Percentiles rank a stretch among this genome's conserved stretches.
Evolutionary conservation across 1,140 invertebrate genomes (phyloP).

Genomic region (Nasonia longicornis): DNA sequence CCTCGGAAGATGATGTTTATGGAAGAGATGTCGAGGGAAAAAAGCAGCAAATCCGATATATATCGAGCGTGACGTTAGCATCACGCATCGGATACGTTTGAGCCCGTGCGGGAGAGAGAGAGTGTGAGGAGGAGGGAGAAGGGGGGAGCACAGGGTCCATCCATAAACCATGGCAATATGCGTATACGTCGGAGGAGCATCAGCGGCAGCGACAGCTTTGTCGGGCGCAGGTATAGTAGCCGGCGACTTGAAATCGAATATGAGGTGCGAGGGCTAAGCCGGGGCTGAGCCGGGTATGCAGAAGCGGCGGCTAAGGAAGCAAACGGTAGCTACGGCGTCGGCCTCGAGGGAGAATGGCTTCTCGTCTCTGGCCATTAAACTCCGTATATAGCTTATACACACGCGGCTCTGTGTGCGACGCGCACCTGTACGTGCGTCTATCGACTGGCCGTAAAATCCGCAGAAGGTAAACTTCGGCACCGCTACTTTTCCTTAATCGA

Average conservation of each 20-base stretch:
- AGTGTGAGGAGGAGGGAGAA: too few species aligned
- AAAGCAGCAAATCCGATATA: neutral
- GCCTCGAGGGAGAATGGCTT: slow-evolving; percentile 54
- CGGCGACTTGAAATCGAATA: slow-evolving; percentile 59
- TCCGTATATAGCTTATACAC: slow-evolving; percentile 20
- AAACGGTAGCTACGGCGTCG: slow-evolving; percentile 52
- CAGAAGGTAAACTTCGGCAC: slow-evolving; percentile 10
- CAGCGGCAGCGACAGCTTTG: slow-evolving; percentile 48
- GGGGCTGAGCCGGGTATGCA: slow-evolving; percentile 14
- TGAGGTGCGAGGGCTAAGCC: slow-evolving; percentile 56
- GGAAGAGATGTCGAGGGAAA: neutral
- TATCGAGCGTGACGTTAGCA: neutral
- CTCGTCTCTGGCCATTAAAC: slow-evolving; percentile 54
- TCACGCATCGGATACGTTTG: neutral
- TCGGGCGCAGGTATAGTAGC: slow-evolving; percentile 12
- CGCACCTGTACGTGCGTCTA: neutral
- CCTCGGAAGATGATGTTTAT: slow-evolving; percentile 11
- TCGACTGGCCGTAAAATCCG: slow-evolving; percentile 39
- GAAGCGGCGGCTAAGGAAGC: slow-evolving; percentile 43
- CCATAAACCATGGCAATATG: slow-evolving; percentile 30
- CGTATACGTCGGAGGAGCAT: slow-evolving; percentile 39
- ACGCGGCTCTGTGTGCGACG: neutral
- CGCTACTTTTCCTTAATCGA: slow-evolving; percentile 28
- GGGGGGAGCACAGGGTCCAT: neutral
- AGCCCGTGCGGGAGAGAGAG: neutral